Percentiles rank a stretch among this genome's conserved stretches.
Evolutionary conservation across 1,140 invertebrate species (phyloP).

Genomic region (Bombus polaris): DNA sequence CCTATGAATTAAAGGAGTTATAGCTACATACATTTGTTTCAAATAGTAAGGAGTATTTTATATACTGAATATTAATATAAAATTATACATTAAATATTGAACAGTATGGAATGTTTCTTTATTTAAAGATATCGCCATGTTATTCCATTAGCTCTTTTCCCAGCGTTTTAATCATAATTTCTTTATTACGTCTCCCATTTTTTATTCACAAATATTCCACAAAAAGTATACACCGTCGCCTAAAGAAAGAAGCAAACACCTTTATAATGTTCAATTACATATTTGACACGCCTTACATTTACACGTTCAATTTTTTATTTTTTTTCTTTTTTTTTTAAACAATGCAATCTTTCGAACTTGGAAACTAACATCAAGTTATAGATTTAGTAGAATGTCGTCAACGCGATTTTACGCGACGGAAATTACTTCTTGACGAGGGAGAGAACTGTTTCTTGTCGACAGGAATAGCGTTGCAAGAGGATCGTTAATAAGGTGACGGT

Average conservation of each 20-base stretch:
- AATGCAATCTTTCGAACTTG: neutral
- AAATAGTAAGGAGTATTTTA: too few species aligned
- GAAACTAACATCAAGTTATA: neutral
- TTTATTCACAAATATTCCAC: neutral
- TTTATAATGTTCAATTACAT: too few species aligned
- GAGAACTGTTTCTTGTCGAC: neutral
- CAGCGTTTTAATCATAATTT: neutral
- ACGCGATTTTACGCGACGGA: neutral
- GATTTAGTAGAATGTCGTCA: neutral
- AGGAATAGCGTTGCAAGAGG: neutral
- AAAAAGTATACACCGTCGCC: neutral
- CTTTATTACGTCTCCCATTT: neutral
- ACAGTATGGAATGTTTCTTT: neutral
- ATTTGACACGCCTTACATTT: neutral
- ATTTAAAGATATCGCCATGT: too few species aligned
- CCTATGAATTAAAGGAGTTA: neutral
- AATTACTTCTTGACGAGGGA: neutral
- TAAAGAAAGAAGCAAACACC: too few species aligned
- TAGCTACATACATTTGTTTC: too few species aligned
- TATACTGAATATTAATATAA: neutral
- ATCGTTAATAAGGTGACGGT: slow-evolving; percentile 55
- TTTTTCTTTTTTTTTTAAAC: neutral
- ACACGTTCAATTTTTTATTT: neutral
- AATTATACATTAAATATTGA: neutral
- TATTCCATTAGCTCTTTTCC: too few species aligned